Evolutionary conservation across 2,888 invertebrate genomes (phyloP), one percentile per base, ranked within the genome.

Genomic region (Orthonevra nobilis): DNA sequence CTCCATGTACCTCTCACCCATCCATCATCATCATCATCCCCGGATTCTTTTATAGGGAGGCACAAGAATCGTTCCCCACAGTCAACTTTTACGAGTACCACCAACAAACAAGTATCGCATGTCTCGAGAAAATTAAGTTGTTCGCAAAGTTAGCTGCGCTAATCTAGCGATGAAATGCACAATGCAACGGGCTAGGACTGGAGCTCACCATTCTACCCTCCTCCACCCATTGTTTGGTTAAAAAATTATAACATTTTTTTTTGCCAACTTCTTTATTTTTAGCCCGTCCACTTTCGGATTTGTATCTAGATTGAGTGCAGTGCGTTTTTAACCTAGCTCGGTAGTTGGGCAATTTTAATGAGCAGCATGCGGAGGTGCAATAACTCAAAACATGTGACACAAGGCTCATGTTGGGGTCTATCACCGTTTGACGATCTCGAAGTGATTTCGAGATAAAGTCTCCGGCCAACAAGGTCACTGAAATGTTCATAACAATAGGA

Each of bases 91-190:
- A n/a, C n/a, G n/a, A n/a, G n/a, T 23, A 23, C 23, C 23, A 23
- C 3, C 5, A 4, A 5, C 3, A 23, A 5, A 5, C 5, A 23
- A 5, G 3, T 1, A 10, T 10, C 10, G 84, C 84, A 84, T 84
- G 84, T 84, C 79, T 72, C 66, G 42, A 72, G 81, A 83, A 84
- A 84, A 84, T 84, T 84, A 84, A 84, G 84, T 84, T 84, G 84
- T 84, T 82, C 81, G 81, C 81, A 10, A 68, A 73, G 73, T 79
- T 79, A 68, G 73, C 61, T 73, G 73, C 66, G 56, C 42, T 79
- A 79, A 79, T 79, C 73, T 68, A 58, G 61, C 61, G 79, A 61
- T 73, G 79, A 79, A 79, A 79, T 61, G 70, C 44, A 72, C 32
- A 79, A 79, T 61, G 70, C 44, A 72, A 32, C 36, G 7, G 6